phyloP scores from a whole-genome alignment of 2,113 vertebrate genomes.

The Scartelaos histophorus region DNA sequence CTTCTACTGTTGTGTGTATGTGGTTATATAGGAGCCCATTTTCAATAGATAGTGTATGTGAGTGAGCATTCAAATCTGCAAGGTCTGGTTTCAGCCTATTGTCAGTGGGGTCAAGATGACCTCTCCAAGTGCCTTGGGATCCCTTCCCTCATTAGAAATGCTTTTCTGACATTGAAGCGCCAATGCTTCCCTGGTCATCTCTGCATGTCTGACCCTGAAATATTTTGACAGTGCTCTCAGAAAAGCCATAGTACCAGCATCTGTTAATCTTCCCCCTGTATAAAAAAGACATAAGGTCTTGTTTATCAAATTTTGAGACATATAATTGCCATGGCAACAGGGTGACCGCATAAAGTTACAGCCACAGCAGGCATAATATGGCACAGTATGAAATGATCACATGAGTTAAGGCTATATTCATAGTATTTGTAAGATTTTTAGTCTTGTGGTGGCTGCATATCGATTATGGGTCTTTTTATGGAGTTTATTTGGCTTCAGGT shows the following conservation, averaged over 20 bases:
- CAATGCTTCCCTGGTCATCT: conserved; percentile 59
- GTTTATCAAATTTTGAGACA: conserved; percentile 34
- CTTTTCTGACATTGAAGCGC: conserved; percentile 55
- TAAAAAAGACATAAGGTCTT: conserved; percentile 30
- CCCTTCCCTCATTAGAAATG: conserved; percentile 54
- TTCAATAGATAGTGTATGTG: conserved; percentile 11
- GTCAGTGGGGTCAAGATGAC: conserved; percentile 58
- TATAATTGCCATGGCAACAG: conserved; percentile 43
- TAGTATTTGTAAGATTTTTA: not conserved
- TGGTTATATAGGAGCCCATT: conserved; percentile 17
- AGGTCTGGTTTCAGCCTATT: conserved; percentile 57
- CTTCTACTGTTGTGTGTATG: not conserved
- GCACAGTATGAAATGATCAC: not conserved
- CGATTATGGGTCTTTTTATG: not conserved
- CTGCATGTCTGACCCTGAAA: conserved; percentile 31
- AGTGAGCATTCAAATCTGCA: conserved; percentile 26
- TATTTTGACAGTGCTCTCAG: conserved; percentile 1
- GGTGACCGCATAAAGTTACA: conserved; percentile 11
- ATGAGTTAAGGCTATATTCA: not conserved
- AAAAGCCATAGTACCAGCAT: conserved; percentile 18
- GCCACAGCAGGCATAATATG: not conserved
- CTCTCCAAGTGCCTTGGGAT: conserved; percentile 37
- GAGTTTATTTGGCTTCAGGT: not conserved
- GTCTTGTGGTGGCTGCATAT: too few relatives aligned
- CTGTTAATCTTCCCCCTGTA: conserved; percentile 31